A percentile compares a stretch with the other conserved stretches of the same genome.
phyloP scores from a whole-genome alignment of 2,888 invertebrate genomes.

The Hydriomena furcata region DNA sequence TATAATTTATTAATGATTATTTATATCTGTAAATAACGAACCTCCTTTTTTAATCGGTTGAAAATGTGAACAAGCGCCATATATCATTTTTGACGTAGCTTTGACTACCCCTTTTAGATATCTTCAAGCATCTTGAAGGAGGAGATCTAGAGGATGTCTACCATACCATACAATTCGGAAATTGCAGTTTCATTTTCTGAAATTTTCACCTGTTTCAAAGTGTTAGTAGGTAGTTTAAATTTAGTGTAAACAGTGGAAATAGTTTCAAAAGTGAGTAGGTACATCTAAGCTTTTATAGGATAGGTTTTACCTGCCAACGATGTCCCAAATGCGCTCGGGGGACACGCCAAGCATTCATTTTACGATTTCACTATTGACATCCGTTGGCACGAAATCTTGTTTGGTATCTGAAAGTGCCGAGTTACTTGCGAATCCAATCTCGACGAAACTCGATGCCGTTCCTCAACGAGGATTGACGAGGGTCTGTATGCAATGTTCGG shows the following conservation, averaged over 20 bases:
- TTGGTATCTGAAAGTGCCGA: constrained; percentile 20
- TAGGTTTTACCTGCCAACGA: constrained; percentile 20
- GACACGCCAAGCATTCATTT: constrained; percentile 12
- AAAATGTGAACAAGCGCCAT: too few relatives aligned
- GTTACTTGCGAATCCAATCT: constrained; percentile 15
- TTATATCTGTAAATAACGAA: too few relatives aligned
- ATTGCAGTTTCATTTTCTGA: too few relatives aligned
- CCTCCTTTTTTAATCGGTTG: too few relatives aligned
- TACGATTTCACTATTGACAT: constrained; percentile 26
- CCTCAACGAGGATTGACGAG: constrained; percentile 4
- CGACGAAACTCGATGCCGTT: constrained; percentile 6
- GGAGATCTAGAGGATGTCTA: too few relatives aligned
- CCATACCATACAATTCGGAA: too few relatives aligned
- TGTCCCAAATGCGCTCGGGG: background rate
- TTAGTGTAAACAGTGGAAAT: background rate
- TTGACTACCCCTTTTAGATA: too few relatives aligned
- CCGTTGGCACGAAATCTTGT: constrained; percentile 23
- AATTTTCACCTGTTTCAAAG: too few relatives aligned
- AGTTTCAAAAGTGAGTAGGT: background rate
- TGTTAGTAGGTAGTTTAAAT: too few relatives aligned
- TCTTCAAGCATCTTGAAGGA: too few relatives aligned
- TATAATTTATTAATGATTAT: too few relatives aligned
- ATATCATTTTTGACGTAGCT: too few relatives aligned
- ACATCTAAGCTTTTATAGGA: constrained; percentile 3
- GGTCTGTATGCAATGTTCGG: constrained; percentile 1